Conservation (phyloP, 92 coral and sea anemone genomes). For the Palythoa heliodiscus region DNA sequence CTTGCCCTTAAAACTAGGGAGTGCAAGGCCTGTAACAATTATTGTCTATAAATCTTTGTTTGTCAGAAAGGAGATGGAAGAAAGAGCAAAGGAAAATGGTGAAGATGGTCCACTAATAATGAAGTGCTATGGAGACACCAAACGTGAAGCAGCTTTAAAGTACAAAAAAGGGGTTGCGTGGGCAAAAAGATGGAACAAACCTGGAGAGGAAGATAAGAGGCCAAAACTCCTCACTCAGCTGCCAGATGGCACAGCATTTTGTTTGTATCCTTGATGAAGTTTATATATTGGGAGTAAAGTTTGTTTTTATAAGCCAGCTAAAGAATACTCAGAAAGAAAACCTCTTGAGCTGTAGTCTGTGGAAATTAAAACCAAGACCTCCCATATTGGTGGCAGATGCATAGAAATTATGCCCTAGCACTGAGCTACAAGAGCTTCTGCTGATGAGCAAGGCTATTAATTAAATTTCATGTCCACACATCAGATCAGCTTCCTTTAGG, state of each 20-base stretch:
- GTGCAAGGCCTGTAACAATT: too few relatives aligned
- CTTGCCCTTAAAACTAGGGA: too few relatives aligned
- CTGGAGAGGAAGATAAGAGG: conserved; percentile 75
- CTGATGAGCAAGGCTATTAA: too few relatives aligned
- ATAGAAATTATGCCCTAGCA: too few relatives aligned
- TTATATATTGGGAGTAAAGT: neutral
- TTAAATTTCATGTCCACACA: too few relatives aligned
- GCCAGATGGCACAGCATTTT: conserved; percentile 90
- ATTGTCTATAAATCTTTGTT: neutral
- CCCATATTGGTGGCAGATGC: too few relatives aligned
- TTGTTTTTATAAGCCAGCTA: neutral
- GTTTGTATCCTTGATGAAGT: conserved; percentile 81
- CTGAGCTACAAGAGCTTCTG: too few relatives aligned
- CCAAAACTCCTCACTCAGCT: conserved; percentile 72
- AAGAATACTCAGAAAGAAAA: too few relatives aligned
- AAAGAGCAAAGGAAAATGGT: conserved; percentile 76
- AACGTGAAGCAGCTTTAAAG: conserved; percentile 75
- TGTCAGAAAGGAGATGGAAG: conserved; percentile 71
- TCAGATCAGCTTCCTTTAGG: too few relatives aligned
- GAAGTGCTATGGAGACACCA: conserved; percentile 86
- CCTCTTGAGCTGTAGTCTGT: too few relatives aligned
- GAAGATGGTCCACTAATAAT: conserved; percentile 81
- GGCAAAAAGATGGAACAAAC: conserved; percentile 81
- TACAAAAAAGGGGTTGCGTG: conserved; percentile 91
- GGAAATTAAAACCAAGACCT: too few relatives aligned